Evolutionary conservation across 2,113 vertebrate genomes (phyloP).

Genomic region (Cromileptes altivelis): DNA sequence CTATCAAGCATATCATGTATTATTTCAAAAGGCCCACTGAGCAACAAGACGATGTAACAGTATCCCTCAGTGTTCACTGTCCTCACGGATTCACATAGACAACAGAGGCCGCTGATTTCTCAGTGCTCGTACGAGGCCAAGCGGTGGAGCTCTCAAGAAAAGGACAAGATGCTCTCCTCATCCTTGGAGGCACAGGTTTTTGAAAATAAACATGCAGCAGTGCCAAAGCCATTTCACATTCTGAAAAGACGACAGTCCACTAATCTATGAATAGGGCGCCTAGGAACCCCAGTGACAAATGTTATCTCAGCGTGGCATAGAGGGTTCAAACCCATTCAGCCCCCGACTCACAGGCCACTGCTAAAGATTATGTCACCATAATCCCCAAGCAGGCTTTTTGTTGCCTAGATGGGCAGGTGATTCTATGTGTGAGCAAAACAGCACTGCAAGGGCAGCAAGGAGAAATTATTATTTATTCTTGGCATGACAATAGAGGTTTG

Average conservation of each 20-base stretch:
- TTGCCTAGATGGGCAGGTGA: slow-evolving; percentile 86
- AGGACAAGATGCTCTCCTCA: slow-evolving; percentile 79
- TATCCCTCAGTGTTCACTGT: slow-evolving; percentile 46
- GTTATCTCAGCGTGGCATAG: slow-evolving; percentile 88
- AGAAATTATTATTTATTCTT: slow-evolving; percentile 84
- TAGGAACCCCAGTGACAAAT: slow-evolving; percentile 87
- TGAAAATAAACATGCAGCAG: slow-evolving; percentile 83
- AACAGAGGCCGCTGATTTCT: slow-evolving; percentile 67
- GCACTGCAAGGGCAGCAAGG: slow-evolving; percentile 77
- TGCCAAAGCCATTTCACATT: slow-evolving; percentile 87
- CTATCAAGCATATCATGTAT: slow-evolving; percentile 43
- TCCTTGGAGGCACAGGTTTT: slow-evolving; percentile 78
- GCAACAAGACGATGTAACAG: slow-evolving; percentile 40
- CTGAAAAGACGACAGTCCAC: slow-evolving; percentile 86
- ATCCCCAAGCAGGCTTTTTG: slow-evolving; percentile 86
- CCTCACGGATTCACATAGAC: slow-evolving; percentile 63
- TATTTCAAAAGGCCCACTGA: slow-evolving; percentile 44
- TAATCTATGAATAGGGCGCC: slow-evolving; percentile 88
- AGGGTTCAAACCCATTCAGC: slow-evolving; percentile 88
- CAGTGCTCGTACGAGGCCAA: slow-evolving; percentile 57
- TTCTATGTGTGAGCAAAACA: slow-evolving; percentile 82
- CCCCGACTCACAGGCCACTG: slow-evolving; percentile 83
- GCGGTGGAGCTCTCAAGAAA: slow-evolving; percentile 71
- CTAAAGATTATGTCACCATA: slow-evolving; percentile 89
- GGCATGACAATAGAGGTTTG: slow-evolving; percentile 78